Evolutionary conservation across 2,888 invertebrate species (phyloP).

Genomic region (Caenorhabditis doughertyi): DNA sequence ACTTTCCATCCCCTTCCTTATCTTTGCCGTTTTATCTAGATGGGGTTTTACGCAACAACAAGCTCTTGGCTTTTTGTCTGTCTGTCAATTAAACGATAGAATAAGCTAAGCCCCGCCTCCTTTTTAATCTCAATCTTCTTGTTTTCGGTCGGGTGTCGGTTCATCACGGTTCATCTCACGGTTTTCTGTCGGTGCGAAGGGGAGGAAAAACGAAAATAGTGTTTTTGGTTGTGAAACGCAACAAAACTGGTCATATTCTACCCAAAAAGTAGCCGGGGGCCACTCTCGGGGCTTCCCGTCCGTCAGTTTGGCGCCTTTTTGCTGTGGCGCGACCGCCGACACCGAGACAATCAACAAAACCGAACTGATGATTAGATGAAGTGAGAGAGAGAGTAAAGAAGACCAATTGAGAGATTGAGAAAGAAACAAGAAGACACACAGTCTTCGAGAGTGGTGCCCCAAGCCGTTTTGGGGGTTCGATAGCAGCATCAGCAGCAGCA

Average conservation of each 20-base stretch:
- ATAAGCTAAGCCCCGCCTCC: neutral
- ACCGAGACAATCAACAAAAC: constrained; percentile 65
- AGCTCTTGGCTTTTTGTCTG: constrained; percentile 34
- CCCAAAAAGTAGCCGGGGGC: constrained; percentile 61
- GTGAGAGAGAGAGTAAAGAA: constrained; percentile 25
- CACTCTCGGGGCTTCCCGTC: constrained; percentile 53
- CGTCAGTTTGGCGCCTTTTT: constrained; percentile 68
- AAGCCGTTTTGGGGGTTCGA: constrained; percentile 58
- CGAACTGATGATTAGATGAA: constrained; percentile 59
- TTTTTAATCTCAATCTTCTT: constrained; percentile 33
- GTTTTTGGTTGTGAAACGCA: constrained; percentile 59
- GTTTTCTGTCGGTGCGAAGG: constrained; percentile 34
- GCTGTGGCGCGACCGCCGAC: constrained; percentile 65
- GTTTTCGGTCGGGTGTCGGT: constrained; percentile 21
- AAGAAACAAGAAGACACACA: constrained; percentile 52
- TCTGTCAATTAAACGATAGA: constrained; percentile 21
- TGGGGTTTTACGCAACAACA: constrained; percentile 62
- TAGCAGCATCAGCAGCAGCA: too few relatives aligned
- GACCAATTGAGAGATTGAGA: neutral
- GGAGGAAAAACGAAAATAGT: constrained; percentile 37
- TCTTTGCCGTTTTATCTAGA: constrained; percentile 51
- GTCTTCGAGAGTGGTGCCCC: constrained; percentile 44
- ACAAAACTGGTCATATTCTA: constrained; percentile 61
- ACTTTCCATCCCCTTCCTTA: constrained; percentile 5
- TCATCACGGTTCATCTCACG: constrained; percentile 31